Conservation (phyloP, 2,888 invertebrate genomes). For the Chrysolina oricalcia region DNA sequence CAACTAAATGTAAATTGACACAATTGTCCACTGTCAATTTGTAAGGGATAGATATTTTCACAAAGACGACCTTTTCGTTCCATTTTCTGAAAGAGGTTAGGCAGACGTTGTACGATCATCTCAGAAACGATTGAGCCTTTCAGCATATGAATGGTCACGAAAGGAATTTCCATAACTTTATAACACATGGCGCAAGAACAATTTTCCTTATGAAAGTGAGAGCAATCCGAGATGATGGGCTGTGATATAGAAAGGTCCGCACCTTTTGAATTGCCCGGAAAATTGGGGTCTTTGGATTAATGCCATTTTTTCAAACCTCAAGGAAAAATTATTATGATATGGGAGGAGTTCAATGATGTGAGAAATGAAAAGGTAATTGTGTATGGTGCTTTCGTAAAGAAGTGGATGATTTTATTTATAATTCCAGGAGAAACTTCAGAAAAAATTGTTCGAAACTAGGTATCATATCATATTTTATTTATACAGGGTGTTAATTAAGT, state of each 20-base stretch:
- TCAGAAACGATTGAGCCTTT: slow-evolving; percentile 47
- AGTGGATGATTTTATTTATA: too few relatives aligned
- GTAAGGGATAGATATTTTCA: slow-evolving; percentile 44
- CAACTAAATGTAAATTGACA: slow-evolving; percentile 40
- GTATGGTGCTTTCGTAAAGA: too few relatives aligned
- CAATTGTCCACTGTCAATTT: slow-evolving; percentile 48
- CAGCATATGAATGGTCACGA: slow-evolving; percentile 50
- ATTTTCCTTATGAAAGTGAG: slow-evolving; percentile 49
- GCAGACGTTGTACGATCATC: slow-evolving; percentile 43
- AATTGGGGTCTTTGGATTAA: slow-evolving; percentile 48
- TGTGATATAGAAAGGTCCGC: slow-evolving; percentile 47
- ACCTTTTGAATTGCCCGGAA: slow-evolving; percentile 46
- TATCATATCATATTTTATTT: too few relatives aligned
- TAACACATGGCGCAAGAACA: slow-evolving; percentile 49
- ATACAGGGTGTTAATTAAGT: too few relatives aligned
- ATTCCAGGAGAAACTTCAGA: too few relatives aligned
- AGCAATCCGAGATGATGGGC: slow-evolving; percentile 49
- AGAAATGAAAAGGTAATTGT: too few relatives aligned
- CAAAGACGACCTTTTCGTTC: slow-evolving; percentile 35
- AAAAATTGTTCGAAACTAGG: too few relatives aligned
- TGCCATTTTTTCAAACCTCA: slow-evolving; percentile 31
- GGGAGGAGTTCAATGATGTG: background rate
- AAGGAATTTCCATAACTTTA: slow-evolving; percentile 50
- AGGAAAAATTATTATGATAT: slow-evolving; percentile 25
- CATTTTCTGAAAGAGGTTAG: slow-evolving; percentile 40